Evolutionary conservation across 2,797 vertebrate genomes (phyloP), one percentile per base, ranked within the genome.

Genomic region (Hypotaenidia philippensis): DNA sequence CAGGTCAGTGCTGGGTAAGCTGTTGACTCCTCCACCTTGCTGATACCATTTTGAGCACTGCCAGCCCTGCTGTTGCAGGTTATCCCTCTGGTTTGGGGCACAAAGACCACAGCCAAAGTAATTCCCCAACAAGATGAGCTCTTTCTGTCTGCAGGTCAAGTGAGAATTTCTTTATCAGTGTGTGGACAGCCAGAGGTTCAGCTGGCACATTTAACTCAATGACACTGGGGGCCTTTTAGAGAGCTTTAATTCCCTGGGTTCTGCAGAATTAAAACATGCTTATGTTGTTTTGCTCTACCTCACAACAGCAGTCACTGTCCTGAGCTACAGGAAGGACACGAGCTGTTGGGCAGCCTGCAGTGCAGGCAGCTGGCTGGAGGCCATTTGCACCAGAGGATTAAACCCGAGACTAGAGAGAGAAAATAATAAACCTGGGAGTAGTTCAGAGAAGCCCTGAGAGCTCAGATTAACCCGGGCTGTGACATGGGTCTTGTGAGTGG

Each of bases 1-100:
- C 17, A 86, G 68, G 74, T 57, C 88, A 92, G 83, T 74, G 90
- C 83, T 94, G 93, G 93, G 45, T 84, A 45, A 66, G 82, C 93
- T 75, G 91, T 66, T 47, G 91, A 25, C 92, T 88, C 40, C 74
- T 79, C 68, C 20, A 10, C 5, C 2, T 26, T 74, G 56, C 87
- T 47, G 18, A 20, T 52, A 68, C 85, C 65, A 23, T 72, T 89
- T 92, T n/a, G 94, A 70, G 82, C 94, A 70, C 70, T 79, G 91
- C 94, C 66, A 53, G 68, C 40, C 83, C 94, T 85, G 83, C 69
- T 17, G 13, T 90, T 55, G 90, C 13, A 13, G 93, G 89, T 94
- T 88, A 63, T 61, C 79, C 41, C 93, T 31, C 82, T 88, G 29
- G 45, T 66, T 59, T 21, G 79, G 91, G 95, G 79, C 92, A 90